A percentile compares a stretch with the other conserved stretches of the same genome.
Evolutionary conservation across 2,888 invertebrate genomes (phyloP).

Genomic region (Pachliopta kotzebuea): DNA sequence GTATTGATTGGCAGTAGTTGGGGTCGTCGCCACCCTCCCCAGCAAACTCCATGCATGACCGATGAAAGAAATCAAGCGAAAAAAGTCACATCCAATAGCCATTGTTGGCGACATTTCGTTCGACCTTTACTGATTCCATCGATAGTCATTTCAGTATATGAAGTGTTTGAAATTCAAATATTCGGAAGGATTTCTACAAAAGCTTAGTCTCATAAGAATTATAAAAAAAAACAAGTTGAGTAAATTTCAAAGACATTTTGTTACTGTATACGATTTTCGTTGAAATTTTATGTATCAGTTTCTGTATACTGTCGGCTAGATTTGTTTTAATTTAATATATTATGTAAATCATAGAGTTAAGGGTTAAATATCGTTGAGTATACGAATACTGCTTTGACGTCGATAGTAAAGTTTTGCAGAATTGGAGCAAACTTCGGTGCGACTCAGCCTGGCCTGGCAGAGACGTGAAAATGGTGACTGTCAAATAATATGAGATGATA

Average conservation of each 20-base stretch:
- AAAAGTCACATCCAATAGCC: constrained; percentile 32
- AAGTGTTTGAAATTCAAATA: background rate
- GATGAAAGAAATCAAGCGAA: constrained; percentile 44
- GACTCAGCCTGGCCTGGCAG: background rate
- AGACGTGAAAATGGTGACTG: constrained; percentile 34
- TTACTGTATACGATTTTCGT: too few relatives aligned
- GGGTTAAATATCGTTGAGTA: constrained; percentile 1
- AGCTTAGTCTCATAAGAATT: too few relatives aligned
- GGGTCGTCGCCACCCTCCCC: constrained; percentile 47
- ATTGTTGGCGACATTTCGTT: constrained; percentile 16
- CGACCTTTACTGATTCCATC: background rate
- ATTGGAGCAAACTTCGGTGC: constrained; percentile 20
- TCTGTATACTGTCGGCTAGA: too few relatives aligned
- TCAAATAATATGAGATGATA: constrained; percentile 8
- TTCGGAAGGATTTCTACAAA: too few relatives aligned
- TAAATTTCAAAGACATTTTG: too few relatives aligned
- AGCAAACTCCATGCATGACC: constrained; percentile 55
- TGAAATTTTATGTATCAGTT: too few relatives aligned
- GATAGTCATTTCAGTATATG: background rate
- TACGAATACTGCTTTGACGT: constrained; percentile 12
- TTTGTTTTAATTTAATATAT: too few relatives aligned
- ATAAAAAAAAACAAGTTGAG: too few relatives aligned
- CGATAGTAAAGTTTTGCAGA: constrained; percentile 25
- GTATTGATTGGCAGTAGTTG: constrained; percentile 60
- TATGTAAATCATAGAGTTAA: background rate